Base-by-base conservation (phyloP, 2,888 invertebrate species). In the Alviniconcha strummeri region DNA sequence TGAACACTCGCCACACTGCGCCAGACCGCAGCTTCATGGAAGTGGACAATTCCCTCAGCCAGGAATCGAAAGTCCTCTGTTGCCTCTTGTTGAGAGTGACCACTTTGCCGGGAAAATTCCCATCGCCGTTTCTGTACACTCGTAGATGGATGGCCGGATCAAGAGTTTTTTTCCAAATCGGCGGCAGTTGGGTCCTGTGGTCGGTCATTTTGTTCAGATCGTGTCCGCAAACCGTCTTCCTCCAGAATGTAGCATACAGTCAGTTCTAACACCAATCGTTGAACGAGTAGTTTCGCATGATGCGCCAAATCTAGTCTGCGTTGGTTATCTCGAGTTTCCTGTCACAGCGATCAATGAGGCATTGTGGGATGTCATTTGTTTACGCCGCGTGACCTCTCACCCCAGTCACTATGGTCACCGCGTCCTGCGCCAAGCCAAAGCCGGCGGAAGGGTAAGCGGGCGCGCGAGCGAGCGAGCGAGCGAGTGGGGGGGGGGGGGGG, bases 41-140 rank as follows among this genome's bases (percentile, higher is more conserved):
- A 56, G 74, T 74, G 13, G 86, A 85, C 54, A 86, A 76, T n/a
- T 86, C 85, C 19, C 74, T 13, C 64, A 86, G 80, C 83, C 85
- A 86, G 3, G 85, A 84, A 79, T 86, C 86, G 74, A 86, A 86
- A 11, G 86, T 85, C 15, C 84, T 82, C 36, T 84, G 84, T 19
- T 81, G 86, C 56, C 78, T 81, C 57, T 81, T 85, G 80, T 86
- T 86, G 19, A 85, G 52, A 9, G 84, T 84, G 60, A 86, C 81
- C 8, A 71, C n/a, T 74, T 84, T 82, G 4, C 86, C 86, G 11
- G 84, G 83, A 79, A 83, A 86, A 55, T 80, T 81, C 9, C 67
- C 78, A 56, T 86, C 86, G 19, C 86, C 86, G 80, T 86, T 86
- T 77, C 81, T 54, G 72, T 80, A 86, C 64, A 86, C 77, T 52